Base-by-base conservation (phyloP, 2,797 vertebrate genomes). In the Oreochromis mossambicus region DNA sequence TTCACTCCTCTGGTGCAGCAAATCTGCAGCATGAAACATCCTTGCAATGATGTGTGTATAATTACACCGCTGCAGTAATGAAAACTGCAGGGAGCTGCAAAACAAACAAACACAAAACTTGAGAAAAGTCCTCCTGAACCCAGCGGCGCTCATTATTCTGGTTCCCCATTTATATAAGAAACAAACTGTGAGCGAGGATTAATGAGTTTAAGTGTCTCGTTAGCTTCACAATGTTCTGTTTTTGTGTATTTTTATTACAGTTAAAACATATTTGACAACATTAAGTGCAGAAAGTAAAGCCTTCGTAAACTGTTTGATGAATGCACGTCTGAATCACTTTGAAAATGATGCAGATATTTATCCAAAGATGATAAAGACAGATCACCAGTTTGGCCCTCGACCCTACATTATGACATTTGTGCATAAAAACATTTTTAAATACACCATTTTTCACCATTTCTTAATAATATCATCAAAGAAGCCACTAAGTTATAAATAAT, bases 371-470 rank as follows among this genome's bases (percentile, higher is more conserved):
- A 63, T 15, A 0, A 66, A 41, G 12, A 41, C 12, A 0, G 12
- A 41, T 5, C 3, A 0, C 2, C 54, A 4, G 58, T 63, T 2
- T 1, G 3, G 2, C 1, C 29, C 56, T 15, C 3, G 1, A 15
- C 13, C 13, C 13, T 7, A 58, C 56, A 2, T 19, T 0, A 34
- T 0, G 29, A 19, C 29, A 1, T 12, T 19, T 7, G 17, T 36
- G 58, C 9, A 61, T n/a, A n/a, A 63, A 63, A 36, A 36, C 32
- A n/a, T 63, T 36, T 61, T 36, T 63, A 36, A 63, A 63, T 7
- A 0, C 58, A 0, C 1, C 19, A 63, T n/a, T 36, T 63, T 63
- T 63, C 32, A 63, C 6, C 10, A 12, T 19, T n/a, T 63, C 6
- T 36, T 4, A 63, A 63, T 13, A 12, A 63, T 63, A 13, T 36